These are phyloP conservation scores for Pluvialis apricaria DNA, from an alignment of 2,113 vertebrate genomes.

Conservation along the genomic window DNA sequence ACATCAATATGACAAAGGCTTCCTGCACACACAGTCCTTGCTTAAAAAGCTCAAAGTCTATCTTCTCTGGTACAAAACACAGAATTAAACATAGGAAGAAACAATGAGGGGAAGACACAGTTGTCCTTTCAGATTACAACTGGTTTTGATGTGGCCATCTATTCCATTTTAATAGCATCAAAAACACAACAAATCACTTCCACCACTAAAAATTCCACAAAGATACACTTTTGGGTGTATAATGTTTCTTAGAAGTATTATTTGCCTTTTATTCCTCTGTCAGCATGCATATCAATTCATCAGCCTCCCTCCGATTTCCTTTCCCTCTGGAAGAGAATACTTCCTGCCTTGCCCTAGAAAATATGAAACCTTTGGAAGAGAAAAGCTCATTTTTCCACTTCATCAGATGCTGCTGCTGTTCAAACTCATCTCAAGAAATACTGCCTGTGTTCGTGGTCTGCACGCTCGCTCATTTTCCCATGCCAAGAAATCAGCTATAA, in stretches of 20 bases:
- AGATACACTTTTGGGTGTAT: background rate
- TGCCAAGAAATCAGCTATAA: constrained; percentile 46
- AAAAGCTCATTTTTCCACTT: constrained; percentile 57
- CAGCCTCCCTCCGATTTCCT: background rate
- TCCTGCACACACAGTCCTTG: background rate
- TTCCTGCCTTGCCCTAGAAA: constrained; percentile 52
- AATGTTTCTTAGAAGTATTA: background rate
- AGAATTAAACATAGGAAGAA: background rate
- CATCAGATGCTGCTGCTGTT: constrained; percentile 48
- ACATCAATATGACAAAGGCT: background rate
- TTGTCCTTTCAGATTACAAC: background rate
- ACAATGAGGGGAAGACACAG: background rate
- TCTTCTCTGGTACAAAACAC: background rate
- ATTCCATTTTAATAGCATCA: background rate
- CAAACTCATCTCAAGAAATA: constrained; percentile 47
- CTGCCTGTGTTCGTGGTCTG: constrained; percentile 42
- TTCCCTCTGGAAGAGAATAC: background rate
- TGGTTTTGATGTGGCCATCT: background rate
- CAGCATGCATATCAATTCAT: background rate
- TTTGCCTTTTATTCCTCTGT: background rate
- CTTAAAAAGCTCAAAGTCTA: background rate
- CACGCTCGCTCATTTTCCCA: constrained; percentile 32
- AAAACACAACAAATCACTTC: background rate
- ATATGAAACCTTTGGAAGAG: constrained; percentile 49
- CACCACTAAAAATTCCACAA: background rate